Evolutionary conservation across 2,797 vertebrate species (phyloP), one percentile per base, ranked within the genome.

Genomic region (Gastrophryne carolinensis): DNA sequence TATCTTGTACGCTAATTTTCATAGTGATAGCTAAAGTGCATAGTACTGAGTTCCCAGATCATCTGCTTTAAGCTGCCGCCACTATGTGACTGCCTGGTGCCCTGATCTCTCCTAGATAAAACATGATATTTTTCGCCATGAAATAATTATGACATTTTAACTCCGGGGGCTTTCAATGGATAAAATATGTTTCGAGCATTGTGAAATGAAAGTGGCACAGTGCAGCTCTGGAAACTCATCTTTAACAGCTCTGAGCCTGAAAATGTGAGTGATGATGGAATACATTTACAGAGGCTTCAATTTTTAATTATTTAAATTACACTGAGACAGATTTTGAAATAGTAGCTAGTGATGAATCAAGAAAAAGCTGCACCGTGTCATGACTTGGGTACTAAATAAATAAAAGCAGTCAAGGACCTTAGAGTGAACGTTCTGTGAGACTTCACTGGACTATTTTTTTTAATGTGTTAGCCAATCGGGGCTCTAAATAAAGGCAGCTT

Each of bases 241-340:
- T 44, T 73, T 17, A 64, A 29, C 54, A 35, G n/a, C 62, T 60
- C 29, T n/a, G 11, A 64, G 50, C 34, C 29, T 26, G 19, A 62
- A 66, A 73, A 53, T 53, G 70, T 77, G 63, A 64, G 34, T 5
- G 21, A 56, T 34, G 19, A 50, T 53, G 39, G 34, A 69, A 75
- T 54, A 69, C 50, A 70, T 76, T 73, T 69, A 32, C 30, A 21
- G 19, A 66, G 34, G 13, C 8, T 49, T 80, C 9, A n/a, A 41
- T 62, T 60, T 80, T 73, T 58, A 70, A 79, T 79, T 65, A 73
- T 65, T 58, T 68, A 41, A 60, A 41, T 68, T 79, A 53, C 57
- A 75, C 11, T n/a, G 61, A 69, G 52, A 27, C 53, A 27, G 29
- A 63, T 19, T n/a, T 50, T n/a, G 23, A 63, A 73, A 65, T 47